Evolutionary conservation across 1,140 invertebrate species (phyloP).

Genomic region (Parapsyche elsis): DNA sequence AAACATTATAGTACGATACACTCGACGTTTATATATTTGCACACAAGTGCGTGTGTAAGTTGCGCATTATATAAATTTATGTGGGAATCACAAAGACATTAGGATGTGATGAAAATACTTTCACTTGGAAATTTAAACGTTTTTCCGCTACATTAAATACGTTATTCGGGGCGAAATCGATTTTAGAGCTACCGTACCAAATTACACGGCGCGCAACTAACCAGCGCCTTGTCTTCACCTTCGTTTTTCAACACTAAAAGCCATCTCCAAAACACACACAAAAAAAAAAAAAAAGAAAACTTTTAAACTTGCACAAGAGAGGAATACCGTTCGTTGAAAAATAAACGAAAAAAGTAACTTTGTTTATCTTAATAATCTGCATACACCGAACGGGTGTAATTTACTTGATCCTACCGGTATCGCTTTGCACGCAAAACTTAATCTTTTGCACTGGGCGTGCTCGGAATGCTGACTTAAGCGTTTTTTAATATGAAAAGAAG

Average conservation of each 20-base stretch:
- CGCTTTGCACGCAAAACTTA: slow-evolving; percentile 42
- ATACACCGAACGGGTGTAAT: slow-evolving; percentile 42
- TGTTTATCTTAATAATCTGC: slow-evolving; percentile 48
- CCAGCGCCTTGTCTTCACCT: slow-evolving; percentile 24
- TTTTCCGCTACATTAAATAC: slow-evolving; percentile 33
- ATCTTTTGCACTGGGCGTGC: slow-evolving; percentile 46
- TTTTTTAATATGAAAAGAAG: slow-evolving; percentile 48
- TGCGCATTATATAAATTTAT: background rate
- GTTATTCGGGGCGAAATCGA: slow-evolving; percentile 28
- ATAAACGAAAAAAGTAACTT: slow-evolving; percentile 31
- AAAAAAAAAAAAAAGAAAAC: background rate
- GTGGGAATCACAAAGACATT: slow-evolving; percentile 17
- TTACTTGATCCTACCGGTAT: slow-evolving; percentile 47
- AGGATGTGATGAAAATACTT: slow-evolving; percentile 33
- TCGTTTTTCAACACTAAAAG: slow-evolving; percentile 28
- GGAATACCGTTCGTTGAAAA: background rate
- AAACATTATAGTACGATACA: slow-evolving; percentile 2
- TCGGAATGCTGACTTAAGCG: slow-evolving; percentile 43
- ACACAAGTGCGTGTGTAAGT: background rate
- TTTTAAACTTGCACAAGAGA: background rate
- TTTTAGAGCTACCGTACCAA: slow-evolving; percentile 5
- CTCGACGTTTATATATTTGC: background rate
- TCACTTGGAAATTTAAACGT: slow-evolving; percentile 32
- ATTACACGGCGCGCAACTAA: slow-evolving; percentile 19
- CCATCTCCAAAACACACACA: background rate